Evolutionary conservation across 2,113 vertebrate genomes (phyloP).

Genomic region (Podarcis muralis): DNA sequence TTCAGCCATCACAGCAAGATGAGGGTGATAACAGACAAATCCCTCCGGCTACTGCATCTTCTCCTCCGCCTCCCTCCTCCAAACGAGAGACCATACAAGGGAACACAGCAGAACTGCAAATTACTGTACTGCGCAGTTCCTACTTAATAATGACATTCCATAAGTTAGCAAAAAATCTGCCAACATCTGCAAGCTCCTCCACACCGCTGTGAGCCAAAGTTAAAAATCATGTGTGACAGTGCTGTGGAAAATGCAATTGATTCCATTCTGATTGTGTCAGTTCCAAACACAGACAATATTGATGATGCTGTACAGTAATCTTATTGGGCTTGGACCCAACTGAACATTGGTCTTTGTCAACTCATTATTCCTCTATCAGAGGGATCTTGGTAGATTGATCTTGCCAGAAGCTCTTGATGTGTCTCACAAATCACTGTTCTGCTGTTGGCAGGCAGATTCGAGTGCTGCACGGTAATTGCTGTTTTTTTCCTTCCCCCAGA

Average conservation of each 20-base stretch:
- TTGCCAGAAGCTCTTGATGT: slow-evolving; percentile 80
- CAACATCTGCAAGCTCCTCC: slow-evolving; percentile 77
- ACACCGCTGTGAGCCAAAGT: slow-evolving; percentile 75
- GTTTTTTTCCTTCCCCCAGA: slow-evolving; percentile 66
- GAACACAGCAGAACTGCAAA: slow-evolving; percentile 72
- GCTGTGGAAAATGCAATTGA: slow-evolving; percentile 80
- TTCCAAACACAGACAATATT: slow-evolving; percentile 82
- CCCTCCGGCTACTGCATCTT: slow-evolving; percentile 55
- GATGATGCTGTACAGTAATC: slow-evolving; percentile 82
- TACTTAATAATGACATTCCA: slow-evolving; percentile 78
- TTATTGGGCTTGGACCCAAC: slow-evolving; percentile 81
- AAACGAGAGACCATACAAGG: slow-evolving; percentile 55
- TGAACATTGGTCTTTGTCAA: slow-evolving; percentile 82
- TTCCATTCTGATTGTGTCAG: slow-evolving; percentile 81
- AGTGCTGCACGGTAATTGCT: slow-evolving; percentile 82
- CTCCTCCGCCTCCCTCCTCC: slow-evolving; percentile 57
- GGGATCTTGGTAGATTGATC: slow-evolving; percentile 82
- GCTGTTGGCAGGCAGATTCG: slow-evolving; percentile 82
- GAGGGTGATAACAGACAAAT: slow-evolving; percentile 60
- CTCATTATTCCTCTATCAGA: slow-evolving; percentile 85
- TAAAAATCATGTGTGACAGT: slow-evolving; percentile 83
- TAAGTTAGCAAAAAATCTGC: slow-evolving; percentile 78
- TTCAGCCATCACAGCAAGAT: slow-evolving; percentile 65
- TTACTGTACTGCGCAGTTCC: slow-evolving; percentile 65
- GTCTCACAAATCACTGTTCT: slow-evolving; percentile 84